Base-by-base conservation (phyloP, 2,797 vertebrate species). In the Microctenopoma stevenorrisi region DNA sequence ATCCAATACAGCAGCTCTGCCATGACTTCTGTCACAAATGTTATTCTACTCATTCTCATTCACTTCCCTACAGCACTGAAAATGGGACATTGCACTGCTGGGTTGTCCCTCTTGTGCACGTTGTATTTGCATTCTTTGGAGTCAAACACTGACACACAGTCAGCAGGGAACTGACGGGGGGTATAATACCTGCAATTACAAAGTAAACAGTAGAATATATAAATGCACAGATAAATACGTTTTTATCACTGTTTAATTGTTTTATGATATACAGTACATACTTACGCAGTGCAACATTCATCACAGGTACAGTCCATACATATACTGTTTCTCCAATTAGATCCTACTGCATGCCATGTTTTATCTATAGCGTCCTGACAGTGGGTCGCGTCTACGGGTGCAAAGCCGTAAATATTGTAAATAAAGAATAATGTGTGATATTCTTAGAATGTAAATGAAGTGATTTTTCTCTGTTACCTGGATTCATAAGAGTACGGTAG, bases 141-240 rank as follows among this genome's bases (percentile, higher is more conserved):
- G 64, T 92, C 68, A 71, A 92, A 91, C 48, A 87, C 85, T 58
- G 79, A 70, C 52, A 64, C 74, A 52, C 93, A 94, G 50, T 91
- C 90, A 0, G 46, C 22, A 4, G 91, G 76, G 35, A 81, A 40
- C 0, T 0, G 0, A 0, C 0, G 0, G 2, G 85, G 82, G 2
- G 11, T 84, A 6, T 0, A 0, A 74, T 47, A 92, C 42, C 91
- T 93, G 86, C 50, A 85, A 80, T 37, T 11, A 86, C 30, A 84
- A 4, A 68, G 26, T 33, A 53, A 59, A 35, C 13, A 26, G 15
- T 4, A 9, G 2, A 42, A 49, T 15, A 28, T 4, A 6, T 62
- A n/a, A 28, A 28, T 18, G n/a, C 6, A 35, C 8, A 38, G 4
- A 26, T 30, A 2, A 1, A 6, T 35, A 8, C 7, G 33, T 35